Evolutionary conservation across 2,888 invertebrate species (phyloP), one percentile per base, ranked within the genome.

Genomic region (Xanthorhoe designata): DNA sequence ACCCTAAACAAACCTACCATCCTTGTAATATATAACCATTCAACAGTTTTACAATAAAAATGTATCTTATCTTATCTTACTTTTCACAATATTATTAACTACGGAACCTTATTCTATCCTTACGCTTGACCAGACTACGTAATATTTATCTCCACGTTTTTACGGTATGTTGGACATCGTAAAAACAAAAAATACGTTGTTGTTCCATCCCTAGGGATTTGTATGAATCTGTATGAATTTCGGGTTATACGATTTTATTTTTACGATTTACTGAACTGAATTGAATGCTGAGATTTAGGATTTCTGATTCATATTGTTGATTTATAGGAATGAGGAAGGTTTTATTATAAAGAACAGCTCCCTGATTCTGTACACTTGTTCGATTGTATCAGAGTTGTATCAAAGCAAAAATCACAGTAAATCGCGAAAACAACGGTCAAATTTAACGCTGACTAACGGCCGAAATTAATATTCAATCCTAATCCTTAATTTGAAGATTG

Each of bases 111-210:
- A 47, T 19, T 29, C 13, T 8, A 47, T 17, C 56, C 55, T 18
- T 52, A 52, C 62, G 60, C 60, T 67, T 52, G 63, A 60, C 63
- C 56, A 15, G 18, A 1, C 42, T 35, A 55, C 51, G 57, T 47
- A 35, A 58, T 58, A 58, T 66, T 58, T 66, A 66, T 66, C 62
- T 58, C 54, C 50, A 55, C 55, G 56, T 65, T 70, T 71, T 70
- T 66, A 71, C 72, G 73, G 73, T 72, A 51, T 54, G 55, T 47
- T 68, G 70, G 70, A 69, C 70, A 68, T 69, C 63, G 68, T 67
- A 68, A 68, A 69, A 71, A 68, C 64, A 68, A 70, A 69, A 63
- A 71, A 70, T 69, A 70, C 64, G 63, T 65, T 70, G 69, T 70
- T 67, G 60, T 67, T 67, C 57, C 60, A 62, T 63, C 61, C 61